Evolutionary conservation across 2,888 invertebrate species (phyloP).

Genomic region (Hydriomena furcata): DNA sequence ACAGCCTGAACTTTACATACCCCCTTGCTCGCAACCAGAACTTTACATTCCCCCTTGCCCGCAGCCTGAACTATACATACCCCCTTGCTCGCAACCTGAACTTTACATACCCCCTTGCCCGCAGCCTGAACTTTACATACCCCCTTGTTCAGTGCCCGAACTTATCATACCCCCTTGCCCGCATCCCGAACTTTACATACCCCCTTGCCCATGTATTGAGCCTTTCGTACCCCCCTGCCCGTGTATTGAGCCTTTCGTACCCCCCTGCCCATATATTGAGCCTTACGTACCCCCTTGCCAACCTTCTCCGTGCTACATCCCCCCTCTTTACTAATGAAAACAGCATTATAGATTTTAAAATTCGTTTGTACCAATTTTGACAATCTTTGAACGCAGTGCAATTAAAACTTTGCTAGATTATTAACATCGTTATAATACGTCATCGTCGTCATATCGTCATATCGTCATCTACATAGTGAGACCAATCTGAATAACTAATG

Average conservation of each 20-base stretch:
- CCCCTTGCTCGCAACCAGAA: background rate
- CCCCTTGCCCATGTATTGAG: no score
- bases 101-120: background rate
- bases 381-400: background rate
- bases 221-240: background rate
- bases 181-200: no score
- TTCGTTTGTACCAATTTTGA: background rate
- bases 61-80: background rate
- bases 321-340: background rate
- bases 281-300: background rate
- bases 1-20: background rate
- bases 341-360: background rate
- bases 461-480: background rate
- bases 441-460: no score
- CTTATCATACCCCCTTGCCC: background rate
- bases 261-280: background rate
- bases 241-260: no score
- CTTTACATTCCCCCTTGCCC: background rate
- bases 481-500: background rate
- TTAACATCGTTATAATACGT: no score
- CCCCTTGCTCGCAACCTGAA: background rate
- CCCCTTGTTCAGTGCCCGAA: no score
- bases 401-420: no score
- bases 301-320: background rate
- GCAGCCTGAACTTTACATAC: background rate